Percentiles rank a stretch among this genome's conserved stretches.
These are phyloP conservation scores for Habroteleia sp. DNA, from an alignment of 2,888 invertebrate genomes.

Conservation along the genomic window DNA sequence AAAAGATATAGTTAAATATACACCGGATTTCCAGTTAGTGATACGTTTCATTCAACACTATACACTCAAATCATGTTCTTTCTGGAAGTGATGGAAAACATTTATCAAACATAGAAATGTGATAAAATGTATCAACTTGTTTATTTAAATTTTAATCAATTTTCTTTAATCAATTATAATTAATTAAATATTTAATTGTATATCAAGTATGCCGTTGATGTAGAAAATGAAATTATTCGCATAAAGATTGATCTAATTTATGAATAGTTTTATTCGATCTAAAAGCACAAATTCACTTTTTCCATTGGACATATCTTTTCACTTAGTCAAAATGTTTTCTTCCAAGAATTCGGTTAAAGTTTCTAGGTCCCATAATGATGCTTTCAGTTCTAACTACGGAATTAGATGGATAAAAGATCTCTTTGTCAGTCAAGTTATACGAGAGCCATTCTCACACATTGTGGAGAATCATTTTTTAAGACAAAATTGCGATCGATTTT, in stretches of 20 bases:
- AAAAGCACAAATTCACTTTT: conserved; percentile 5
- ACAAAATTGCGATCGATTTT: no score
- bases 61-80: conserved; percentile 18
- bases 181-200: neutral
- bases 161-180: neutral
- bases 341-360: conserved; percentile 27
- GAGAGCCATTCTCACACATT: no score
- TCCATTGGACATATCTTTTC: conserved; percentile 25
- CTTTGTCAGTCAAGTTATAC: conserved; percentile 33
- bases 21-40: conserved; percentile 70
- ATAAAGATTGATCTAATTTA: no score
- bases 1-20: conserved; percentile 62
- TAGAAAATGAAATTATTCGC: no score
- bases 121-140: conserved; percentile 4
- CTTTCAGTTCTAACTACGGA: conserved; percentile 31
- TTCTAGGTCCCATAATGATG: conserved; percentile 38
- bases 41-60: conserved; percentile 59
- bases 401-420: conserved; percentile 35
- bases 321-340: conserved; percentile 30
- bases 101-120: conserved; percentile 11
- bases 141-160: neutral
- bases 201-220: no score
- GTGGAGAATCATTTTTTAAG: no score
- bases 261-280: conserved; percentile 1
- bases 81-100: conserved; percentile 5